phyloP scores from a whole-genome alignment of 2,888 invertebrate genomes.

The Melinaea marsaeus region DNA sequence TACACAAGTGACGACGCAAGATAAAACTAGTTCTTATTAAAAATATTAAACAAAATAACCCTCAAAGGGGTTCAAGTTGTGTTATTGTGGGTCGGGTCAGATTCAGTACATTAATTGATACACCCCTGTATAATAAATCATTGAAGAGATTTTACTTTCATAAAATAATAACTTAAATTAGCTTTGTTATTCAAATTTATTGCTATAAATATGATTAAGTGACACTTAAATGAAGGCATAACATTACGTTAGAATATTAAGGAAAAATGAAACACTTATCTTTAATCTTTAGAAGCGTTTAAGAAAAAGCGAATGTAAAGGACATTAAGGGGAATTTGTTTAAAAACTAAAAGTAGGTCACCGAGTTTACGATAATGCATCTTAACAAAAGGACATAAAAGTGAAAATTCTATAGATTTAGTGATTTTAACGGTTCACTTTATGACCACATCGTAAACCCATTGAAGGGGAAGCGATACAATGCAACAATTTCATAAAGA shows the following conservation, averaged over 20 bases:
- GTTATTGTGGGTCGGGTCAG: constrained; percentile 2
- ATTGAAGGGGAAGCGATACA: constrained; percentile 9
- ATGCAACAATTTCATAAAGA: constrained; percentile 2
- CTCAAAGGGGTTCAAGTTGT: neutral
- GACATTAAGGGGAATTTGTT: constrained; percentile 9
- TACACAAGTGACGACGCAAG: too few relatives aligned
- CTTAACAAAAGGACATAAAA: neutral
- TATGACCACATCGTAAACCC: constrained; percentile 13
- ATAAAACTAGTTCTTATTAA: too few relatives aligned
- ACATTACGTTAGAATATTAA: too few relatives aligned
- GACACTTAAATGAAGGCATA: too few relatives aligned
- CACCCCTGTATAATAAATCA: constrained; percentile 23
- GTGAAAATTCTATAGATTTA: constrained; percentile 9
- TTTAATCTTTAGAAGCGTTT: neutral
- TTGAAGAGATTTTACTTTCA: constrained; percentile 5
- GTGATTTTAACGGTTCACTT: constrained; percentile 15
- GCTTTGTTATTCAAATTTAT: too few relatives aligned
- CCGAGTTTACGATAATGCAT: neutral
- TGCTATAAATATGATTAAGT: too few relatives aligned
- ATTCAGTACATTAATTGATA: constrained; percentile 23
- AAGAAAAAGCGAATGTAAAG: neutral
- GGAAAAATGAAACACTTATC: too few relatives aligned
- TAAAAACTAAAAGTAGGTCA: constrained; percentile 3
- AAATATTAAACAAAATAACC: too few relatives aligned
- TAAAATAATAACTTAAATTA: too few relatives aligned